Conservation (phyloP, 1,140 invertebrate genomes). For the Lineus longissimus region DNA sequence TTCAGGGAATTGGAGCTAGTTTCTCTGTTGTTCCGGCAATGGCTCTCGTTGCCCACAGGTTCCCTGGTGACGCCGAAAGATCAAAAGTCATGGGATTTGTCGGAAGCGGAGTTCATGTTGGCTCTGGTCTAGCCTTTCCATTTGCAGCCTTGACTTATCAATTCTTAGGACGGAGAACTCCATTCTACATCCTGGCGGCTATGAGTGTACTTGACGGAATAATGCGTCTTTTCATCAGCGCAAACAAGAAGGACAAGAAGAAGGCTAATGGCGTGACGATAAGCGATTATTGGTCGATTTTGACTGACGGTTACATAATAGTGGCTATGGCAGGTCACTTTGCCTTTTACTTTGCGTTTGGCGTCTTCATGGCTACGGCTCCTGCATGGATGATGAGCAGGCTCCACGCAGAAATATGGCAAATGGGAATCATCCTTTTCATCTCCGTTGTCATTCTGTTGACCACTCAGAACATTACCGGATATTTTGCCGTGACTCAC, state of each 20-base stretch:
- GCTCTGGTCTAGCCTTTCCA: background rate
- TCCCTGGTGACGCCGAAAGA: constrained; percentile 1
- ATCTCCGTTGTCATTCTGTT: background rate
- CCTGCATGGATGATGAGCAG: background rate
- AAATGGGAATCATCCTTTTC: background rate
- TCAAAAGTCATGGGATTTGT: background rate
- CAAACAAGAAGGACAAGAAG: background rate
- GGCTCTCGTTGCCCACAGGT: background rate
- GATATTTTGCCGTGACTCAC: background rate
- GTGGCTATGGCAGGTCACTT: background rate
- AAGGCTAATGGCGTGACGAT: background rate
- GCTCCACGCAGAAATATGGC: constrained; percentile 3
- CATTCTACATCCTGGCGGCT: background rate
- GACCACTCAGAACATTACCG: background rate
- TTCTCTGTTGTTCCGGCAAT: background rate
- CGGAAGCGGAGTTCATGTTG: background rate
- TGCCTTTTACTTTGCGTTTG: background rate
- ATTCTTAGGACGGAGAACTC: background rate
- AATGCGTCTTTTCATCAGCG: background rate
- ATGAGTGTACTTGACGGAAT: background rate
- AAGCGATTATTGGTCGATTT: background rate
- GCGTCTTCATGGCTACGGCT: background rate
- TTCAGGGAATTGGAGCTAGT: background rate
- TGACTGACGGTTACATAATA: background rate
- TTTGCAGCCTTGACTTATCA: background rate